Base-by-base conservation (phyloP, 2,113 vertebrate species). In the Plestiodon gilberti region DNA sequence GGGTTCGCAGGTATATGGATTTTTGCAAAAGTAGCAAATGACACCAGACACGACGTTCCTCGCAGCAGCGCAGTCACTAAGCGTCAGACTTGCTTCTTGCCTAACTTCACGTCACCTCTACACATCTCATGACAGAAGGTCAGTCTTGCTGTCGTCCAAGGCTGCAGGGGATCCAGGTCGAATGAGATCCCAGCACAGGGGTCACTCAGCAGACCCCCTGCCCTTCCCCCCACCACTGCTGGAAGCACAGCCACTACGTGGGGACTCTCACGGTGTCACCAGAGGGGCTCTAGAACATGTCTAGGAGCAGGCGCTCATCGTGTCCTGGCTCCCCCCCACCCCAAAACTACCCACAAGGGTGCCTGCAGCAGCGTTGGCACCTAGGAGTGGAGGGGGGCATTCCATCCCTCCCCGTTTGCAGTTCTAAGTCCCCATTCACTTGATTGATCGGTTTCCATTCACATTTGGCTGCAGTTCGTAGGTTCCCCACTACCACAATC, bases 81-180 rank as follows among this genome's bases (percentile, higher is more conserved):
- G n/a, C n/a, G n/a, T n/a, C n/a, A n/a, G n/a, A n/a, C n/a, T n/a
- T 30, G 43, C 20, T 20, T 30, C 67, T 52, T n/a, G 40, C 76
- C 82, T 74, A 65, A 74, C 79, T 65, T 80, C 38, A 88, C 25
- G 79, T 84, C 43, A 40, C 87, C 82, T 74, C 33, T 61, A 71
- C 65, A 40, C 74, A 83, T 55, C 82, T 88, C 84, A 80, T 88
- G 84, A 74, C 65, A 57, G 76, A 30, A 79, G 64, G 82, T 83
- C 33, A 78, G 25, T 48, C 64, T 76, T 48, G 64, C 82, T 28
- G 2, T 55, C 76, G 55, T 80, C 55, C 57, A n/a, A 79, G 82
- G 69, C 76, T 33, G 87, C 33, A 55, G 76, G 87, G 40, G 57
- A 65, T 22, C 64, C 20, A 35, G 52, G 35, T 30, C n/a, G 2